A percentile compares a stretch with the other conserved stretches of the same genome.
Evolutionary conservation across 2,797 vertebrate genomes (phyloP).

Genomic region (Lutjanus campechanus): DNA sequence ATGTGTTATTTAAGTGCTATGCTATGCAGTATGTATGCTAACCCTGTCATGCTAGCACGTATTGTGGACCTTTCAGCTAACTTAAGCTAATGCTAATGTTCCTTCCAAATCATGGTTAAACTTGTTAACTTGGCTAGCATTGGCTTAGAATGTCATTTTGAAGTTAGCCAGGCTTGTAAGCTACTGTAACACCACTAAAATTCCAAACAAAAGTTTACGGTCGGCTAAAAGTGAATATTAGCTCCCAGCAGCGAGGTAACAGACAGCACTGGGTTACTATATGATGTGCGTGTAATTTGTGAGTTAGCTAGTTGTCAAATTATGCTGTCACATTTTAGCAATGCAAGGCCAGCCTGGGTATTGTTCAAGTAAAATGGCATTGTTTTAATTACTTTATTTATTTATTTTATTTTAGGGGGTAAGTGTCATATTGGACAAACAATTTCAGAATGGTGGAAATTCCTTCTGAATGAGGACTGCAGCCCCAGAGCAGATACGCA

Average conservation of each 20-base stretch:
- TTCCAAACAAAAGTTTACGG: neutral
- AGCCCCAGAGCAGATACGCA: neutral
- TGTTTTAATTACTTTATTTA: neutral
- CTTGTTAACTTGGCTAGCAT: neutral
- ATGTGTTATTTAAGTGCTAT: neutral
- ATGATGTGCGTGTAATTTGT: neutral
- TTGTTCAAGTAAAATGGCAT: neutral
- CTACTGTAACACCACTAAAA: neutral
- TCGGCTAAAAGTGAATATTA: neutral
- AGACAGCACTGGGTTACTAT: too few relatives aligned
- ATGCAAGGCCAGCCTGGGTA: neutral
- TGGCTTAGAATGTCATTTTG: neutral
- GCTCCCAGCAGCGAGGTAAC: neutral
- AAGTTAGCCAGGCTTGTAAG: neutral
- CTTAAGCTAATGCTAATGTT: neutral
- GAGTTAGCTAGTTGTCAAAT: neutral
- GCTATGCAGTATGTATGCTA: too few relatives aligned
- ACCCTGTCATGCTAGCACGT: neutral
- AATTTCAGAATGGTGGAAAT: too few relatives aligned
- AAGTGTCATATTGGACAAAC: neutral
- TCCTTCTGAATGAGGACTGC: too few relatives aligned
- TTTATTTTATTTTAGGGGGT: neutral
- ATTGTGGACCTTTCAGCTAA: neutral
- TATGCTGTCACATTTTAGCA: neutral
- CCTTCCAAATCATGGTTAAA: too few relatives aligned